Base-by-base conservation (phyloP, 1,140 invertebrate genomes). In the Drosophila melanica region DNA sequence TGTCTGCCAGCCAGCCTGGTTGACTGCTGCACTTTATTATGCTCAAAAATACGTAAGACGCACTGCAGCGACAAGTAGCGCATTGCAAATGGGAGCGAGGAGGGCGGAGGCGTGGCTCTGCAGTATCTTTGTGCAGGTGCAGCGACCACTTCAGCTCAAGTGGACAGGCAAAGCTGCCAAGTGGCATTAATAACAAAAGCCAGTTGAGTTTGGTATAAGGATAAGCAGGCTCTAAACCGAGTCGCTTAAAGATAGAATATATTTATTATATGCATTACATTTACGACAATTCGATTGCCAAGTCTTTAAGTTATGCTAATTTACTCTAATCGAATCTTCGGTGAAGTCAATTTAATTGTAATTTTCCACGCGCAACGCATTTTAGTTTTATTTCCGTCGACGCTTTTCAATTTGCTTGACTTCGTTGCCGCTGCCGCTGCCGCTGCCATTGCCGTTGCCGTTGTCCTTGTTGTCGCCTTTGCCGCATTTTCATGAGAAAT, bases 271-370 rank as follows among this genome's bases (percentile, higher is more conserved):
- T 74, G 60, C 69, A 63, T 23, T 33, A 50, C 53, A 63, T 62
- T 47, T 50, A 30, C 16, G 41, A 51, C n/a, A 33, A 73, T 79
- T 60, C 59, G 64, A 77, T 81, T 81, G 63, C 48, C 35, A 37
- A 37, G 57, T 42, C 73, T 87, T 60, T 72, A 81, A 89, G 77
- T 89, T 89, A 89, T 87, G 84, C 79, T 89, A 89, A 89, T 89
- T 89, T 89, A 75, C 73, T 87, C 87, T 89, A 82, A 87, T 82
- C 82, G 82, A 76, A 59, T 71, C 82, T 73, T 59, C 79, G 79
- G 73, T 63, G 76, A 86, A 87, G 81, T 89, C 84, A 89, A 89
- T 89, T 89, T 87, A 79, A 89, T 87, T 89, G 80, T 87, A 89
- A 89, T 89, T 89, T 89, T 79, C 69, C 74, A 82, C 76, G 77